Evolutionary conservation across 2,797 vertebrate genomes (phyloP), one percentile per base, ranked within the genome.

Genomic region (Xenops minutus): DNA sequence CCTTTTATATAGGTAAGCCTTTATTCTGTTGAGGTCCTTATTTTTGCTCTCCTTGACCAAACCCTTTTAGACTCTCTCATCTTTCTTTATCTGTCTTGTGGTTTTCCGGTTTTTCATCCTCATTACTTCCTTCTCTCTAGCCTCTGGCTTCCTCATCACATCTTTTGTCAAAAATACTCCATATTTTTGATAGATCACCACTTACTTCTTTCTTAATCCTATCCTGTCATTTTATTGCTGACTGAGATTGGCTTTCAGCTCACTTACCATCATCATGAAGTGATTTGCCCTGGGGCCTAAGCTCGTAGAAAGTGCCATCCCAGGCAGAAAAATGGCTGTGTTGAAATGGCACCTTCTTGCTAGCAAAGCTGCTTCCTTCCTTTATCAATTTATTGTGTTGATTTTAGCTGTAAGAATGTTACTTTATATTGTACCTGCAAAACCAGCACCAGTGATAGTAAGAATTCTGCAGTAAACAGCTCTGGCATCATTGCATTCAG

Each of bases 181-280:
- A 85, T 91, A 68, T 91, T 93, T 95, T 88, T 95, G 77, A 95
- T 76, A 88, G 77, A 95, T 94, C 67, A 81, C 83, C 77, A 86
- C 92, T 92, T 92, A 74, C 48, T 88, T 90, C 59, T 66, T 92
- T 85, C 92, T 94, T 92, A 93, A 92, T 94, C 54, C 71, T 54
- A 63, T 89, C 59, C 63, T 87, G 77, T 85, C 83, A 88, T 82
- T 94, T 93, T 95, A 89, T 82, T 93, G 83, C 88, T 94, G 77
- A 75, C 71, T 56, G 77, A 91, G 93, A 90, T 79, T 81, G 77
- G 71, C 90, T 96, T 94, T 93, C 77, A 94, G 71, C 71, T 93
- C 63, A 79, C 93, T 93, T 93, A 88, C 63, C 88, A 56, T 86
- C 77, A 88, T 89, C 80, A 52, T 76, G 87, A 95, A 93, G 83